Conservation (phyloP, 2,888 invertebrate genomes). For the Microplitis deprimator region DNA sequence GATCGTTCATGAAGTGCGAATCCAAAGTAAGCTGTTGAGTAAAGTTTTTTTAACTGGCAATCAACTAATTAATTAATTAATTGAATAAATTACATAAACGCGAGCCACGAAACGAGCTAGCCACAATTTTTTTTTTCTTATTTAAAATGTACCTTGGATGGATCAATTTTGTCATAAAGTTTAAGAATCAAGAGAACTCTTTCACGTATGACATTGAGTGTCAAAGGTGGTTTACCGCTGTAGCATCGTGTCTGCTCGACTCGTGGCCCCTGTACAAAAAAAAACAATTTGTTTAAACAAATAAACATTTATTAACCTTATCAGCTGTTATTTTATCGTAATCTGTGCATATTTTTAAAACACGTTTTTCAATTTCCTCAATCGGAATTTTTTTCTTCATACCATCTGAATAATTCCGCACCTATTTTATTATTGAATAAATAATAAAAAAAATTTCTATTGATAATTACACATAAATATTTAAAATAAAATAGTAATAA, state of each 20-base stretch:
- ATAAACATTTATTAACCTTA: constrained; percentile 78
- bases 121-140: constrained; percentile 51
- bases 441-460: too few relatives aligned
- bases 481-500: too few relatives aligned
- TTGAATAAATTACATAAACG: neutral
- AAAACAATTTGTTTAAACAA: constrained; percentile 57
- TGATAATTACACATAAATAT: too few relatives aligned
- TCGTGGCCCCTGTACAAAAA: constrained; percentile 76
- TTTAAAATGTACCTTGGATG: constrained; percentile 84
- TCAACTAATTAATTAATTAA: constrained; percentile 49
- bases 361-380: constrained; percentile 83
- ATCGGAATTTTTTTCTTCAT: constrained; percentile 73
- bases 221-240: constrained; percentile 83
- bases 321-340: constrained; percentile 91
- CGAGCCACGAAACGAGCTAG: constrained; percentile 65
- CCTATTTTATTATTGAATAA: neutral
- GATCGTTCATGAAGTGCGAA: constrained; percentile 96
- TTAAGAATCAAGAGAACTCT: constrained; percentile 95
- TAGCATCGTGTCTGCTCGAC: constrained; percentile 77
- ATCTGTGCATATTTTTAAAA: constrained; percentile 87
- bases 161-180: constrained; percentile 97
- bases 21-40: constrained; percentile 86
- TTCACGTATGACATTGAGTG: constrained; percentile 87
- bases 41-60: constrained; percentile 33
- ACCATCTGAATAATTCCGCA: neutral